Evolutionary conservation across 1,140 invertebrate species (phyloP), one percentile per base, ranked within the genome.

Genomic region (Drosophila subobscura): DNA sequence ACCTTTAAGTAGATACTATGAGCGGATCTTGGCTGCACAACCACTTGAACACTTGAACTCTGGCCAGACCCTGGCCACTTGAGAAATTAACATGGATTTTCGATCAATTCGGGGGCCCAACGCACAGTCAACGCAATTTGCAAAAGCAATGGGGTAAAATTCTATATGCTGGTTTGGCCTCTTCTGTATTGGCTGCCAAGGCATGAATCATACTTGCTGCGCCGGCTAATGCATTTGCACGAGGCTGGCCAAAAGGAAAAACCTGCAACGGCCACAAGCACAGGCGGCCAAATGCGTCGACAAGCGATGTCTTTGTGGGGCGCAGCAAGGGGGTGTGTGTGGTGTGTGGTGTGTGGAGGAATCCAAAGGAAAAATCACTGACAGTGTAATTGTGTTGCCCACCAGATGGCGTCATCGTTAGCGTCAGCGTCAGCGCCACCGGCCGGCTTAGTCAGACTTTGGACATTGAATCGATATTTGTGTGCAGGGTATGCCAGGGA

Each of bases 181-280:
- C 42, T 27, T 20, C 37, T 57, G 25, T 23, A 7, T 29, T 7
- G 10, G 33, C 20, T 63, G 51, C 46, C 46, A 23, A 46, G 74
- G 49, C 73, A 73, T 71, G 75, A 84, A 71, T 79, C 75, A 75
- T 72, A 51, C 25, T 37, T 12, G 23, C 61, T 45, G 71, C 42
- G 53, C 29, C 8, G 29, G 72, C 77, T 86, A 86, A 77, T 86
- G 80, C 81, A 86, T 86, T 85, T 85, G 70, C 64, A 79, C 72
- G 49, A 66, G 47, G 12, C 51, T 73, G 68, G 68, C 70, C 58
- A 64, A 73, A 79, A 76, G 61, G 76, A 79, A 79, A 85, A 85
- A 74, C 79, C 74, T 73, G 78, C 72, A 58, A 20, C 27, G 44
- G 55, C 71, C 74, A 75, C 74, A 77, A 77, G 51, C 47, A 50